phyloP scores from a whole-genome alignment of 2,888 invertebrate genomes.

The Apomyelois bistriatella region DNA sequence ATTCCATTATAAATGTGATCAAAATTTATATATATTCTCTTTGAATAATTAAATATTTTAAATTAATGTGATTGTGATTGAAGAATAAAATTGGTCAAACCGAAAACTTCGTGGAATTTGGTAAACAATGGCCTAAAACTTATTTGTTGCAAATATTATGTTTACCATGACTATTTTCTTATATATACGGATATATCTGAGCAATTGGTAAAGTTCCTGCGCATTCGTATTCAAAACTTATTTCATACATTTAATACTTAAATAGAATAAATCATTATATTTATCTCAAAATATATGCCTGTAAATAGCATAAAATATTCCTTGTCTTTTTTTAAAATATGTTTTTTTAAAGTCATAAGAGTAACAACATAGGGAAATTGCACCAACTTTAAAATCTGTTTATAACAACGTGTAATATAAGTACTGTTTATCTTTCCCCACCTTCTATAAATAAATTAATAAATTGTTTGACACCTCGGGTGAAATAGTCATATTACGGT shows the following conservation, averaged over 20 bases:
- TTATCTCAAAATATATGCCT: constrained; percentile 17
- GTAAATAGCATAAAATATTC: constrained; percentile 34
- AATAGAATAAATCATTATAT: not conserved
- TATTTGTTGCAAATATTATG: not conserved
- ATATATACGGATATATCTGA: not conserved
- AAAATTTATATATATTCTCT: not conserved
- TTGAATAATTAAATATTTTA: not conserved
- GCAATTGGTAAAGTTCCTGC: constrained; percentile 9
- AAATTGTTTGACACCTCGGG: constrained; percentile 15
- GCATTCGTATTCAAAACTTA: not conserved
- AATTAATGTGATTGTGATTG: not conserved
- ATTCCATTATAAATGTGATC: constrained; percentile 10
- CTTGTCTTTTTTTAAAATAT: constrained; percentile 9
- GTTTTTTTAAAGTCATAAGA: constrained; percentile 8
- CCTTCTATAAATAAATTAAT: constrained; percentile 27
- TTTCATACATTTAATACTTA: not conserved
- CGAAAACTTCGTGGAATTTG: not conserved
- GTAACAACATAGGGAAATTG: not conserved
- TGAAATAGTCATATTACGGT: constrained; percentile 34
- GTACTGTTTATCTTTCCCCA: constrained; percentile 24
- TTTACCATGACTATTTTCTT: not conserved
- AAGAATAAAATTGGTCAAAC: not conserved
- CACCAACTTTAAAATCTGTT: constrained; percentile 1
- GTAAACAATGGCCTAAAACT: constrained; percentile 12
- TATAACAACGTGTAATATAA: constrained; percentile 7